These are phyloP conservation scores for Helogale parvula DNA, from an alignment of 2,113 vertebrate species.

Conservation along the genomic window DNA sequence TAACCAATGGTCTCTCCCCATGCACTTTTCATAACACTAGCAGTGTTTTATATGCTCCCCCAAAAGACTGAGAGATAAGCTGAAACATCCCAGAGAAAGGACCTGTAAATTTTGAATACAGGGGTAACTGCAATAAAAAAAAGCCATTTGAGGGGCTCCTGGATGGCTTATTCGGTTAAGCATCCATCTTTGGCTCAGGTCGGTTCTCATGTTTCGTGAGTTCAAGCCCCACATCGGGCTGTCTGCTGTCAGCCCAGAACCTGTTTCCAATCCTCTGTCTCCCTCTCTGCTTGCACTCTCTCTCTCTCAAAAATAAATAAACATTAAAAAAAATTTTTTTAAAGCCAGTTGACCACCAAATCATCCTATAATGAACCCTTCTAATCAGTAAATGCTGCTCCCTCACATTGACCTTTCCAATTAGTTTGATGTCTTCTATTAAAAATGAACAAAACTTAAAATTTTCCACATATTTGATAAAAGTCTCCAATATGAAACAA, in stretches of 20 bases:
- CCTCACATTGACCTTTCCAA: not conserved
- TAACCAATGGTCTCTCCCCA: not conserved
- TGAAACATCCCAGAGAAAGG: not conserved
- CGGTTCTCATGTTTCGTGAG: not conserved
- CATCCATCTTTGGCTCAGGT: not conserved
- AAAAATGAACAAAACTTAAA: not conserved
- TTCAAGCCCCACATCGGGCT: not conserved
- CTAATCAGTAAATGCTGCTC: not conserved
- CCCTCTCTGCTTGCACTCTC: no score
- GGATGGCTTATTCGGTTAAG: no score
- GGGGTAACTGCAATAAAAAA: not conserved
- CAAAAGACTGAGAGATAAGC: not conserved
- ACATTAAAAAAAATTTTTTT: no score
- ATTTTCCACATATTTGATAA: not conserved
- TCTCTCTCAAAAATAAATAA: no score
- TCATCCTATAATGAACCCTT: not conserved
- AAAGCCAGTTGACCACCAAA: not conserved
- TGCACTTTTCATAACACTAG: not conserved
- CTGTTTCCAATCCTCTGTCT: no score
- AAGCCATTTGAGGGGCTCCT: not conserved
- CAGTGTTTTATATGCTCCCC: not conserved
- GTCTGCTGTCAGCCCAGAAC: no score
- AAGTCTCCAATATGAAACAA: not conserved
- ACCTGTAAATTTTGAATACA: not conserved
- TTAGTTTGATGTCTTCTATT: not conserved